A percentile compares a stretch with the other conserved stretches of the same genome.
phyloP scores from a whole-genome alignment of 1,140 invertebrate species.

The Drosophila kikkawai region DNA sequence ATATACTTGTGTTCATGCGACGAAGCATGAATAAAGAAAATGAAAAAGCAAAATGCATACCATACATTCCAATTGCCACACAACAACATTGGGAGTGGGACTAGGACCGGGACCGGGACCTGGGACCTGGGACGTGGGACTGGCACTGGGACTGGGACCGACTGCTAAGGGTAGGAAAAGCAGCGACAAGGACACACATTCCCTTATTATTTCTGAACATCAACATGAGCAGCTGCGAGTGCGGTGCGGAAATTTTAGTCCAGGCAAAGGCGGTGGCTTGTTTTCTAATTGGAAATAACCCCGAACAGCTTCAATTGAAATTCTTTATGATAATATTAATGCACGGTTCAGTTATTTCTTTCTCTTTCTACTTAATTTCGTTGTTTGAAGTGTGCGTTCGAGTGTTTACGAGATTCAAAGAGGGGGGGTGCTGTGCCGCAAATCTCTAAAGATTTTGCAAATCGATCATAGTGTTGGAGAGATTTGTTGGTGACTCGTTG shows the following conservation, averaged over 20 bases:
- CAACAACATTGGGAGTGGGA: constrained; percentile 30
- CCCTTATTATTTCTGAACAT: constrained; percentile 31
- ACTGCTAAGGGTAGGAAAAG: constrained; percentile 54
- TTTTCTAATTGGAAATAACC: constrained; percentile 76
- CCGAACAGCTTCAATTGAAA: constrained; percentile 57
- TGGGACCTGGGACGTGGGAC: not conserved
- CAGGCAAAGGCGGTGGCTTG: constrained; percentile 28
- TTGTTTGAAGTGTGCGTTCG: constrained; percentile 20
- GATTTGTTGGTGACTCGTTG: not conserved
- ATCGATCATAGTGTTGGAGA: not conserved
- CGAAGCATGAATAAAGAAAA: constrained; percentile 55
- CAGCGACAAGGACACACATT: constrained; percentile 37
- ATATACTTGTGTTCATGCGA: constrained; percentile 25
- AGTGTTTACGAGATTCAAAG: constrained; percentile 31
- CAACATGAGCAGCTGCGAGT: constrained; percentile 31
- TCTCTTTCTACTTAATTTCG: constrained; percentile 11
- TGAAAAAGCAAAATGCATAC: constrained; percentile 67
- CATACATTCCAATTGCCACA: constrained; percentile 75
- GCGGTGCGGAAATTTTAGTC: constrained; percentile 27
- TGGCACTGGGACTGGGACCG: not conserved
- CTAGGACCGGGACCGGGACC: constrained; percentile 2
- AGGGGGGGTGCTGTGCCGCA: not conserved
- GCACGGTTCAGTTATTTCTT: constrained; percentile 25
- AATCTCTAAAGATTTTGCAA: constrained; percentile 1
- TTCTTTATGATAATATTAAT: constrained; percentile 56